A percentile compares a stretch with the other conserved stretches of the same genome.
These are phyloP conservation scores for Turritopsis rubra DNA, from an alignment of 30 jellyfish, hydroid and myxozoan species.

Conservation along the genomic window DNA sequence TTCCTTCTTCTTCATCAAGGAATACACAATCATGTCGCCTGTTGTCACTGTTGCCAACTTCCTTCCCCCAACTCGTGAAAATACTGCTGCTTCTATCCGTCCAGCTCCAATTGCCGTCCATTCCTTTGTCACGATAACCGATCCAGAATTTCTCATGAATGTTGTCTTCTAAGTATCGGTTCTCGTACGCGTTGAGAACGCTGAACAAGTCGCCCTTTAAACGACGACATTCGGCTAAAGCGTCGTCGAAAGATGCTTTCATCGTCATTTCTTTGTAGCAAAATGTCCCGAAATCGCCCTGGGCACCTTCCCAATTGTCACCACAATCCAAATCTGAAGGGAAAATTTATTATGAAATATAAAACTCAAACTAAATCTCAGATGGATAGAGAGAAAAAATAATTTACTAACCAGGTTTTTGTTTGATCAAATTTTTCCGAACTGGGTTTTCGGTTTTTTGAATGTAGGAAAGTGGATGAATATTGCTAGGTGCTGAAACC, in stretches of 20 bases:
- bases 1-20: slow-evolving; percentile 62
- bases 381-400: too few relatives aligned
- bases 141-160: slow-evolving; percentile 87
- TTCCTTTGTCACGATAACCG: slow-evolving; percentile 82
- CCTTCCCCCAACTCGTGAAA: slow-evolving; percentile 91
- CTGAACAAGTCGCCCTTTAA: slow-evolving; percentile 74
- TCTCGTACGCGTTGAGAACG: slow-evolving; percentile 84
- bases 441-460: slow-evolving; percentile 32
- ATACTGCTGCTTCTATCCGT: slow-evolving; percentile 79
- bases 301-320: slow-evolving; percentile 98
- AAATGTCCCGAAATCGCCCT: slow-evolving; percentile 96
- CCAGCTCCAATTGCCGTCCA: slow-evolving; percentile 95
- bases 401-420: slow-evolving; percentile 67
- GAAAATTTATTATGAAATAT: not conserved
- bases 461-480: slow-evolving; percentile 15
- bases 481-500: not conserved
- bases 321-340: slow-evolving; percentile 80
- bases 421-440: slow-evolving; percentile 75
- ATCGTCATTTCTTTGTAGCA: slow-evolving; percentile 81
- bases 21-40: slow-evolving; percentile 82
- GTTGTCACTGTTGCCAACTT: slow-evolving; percentile 63
- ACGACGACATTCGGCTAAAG: slow-evolving; percentile 71
- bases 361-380: not conserved
- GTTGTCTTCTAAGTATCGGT: slow-evolving; percentile 81
- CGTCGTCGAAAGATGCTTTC: slow-evolving; percentile 81